Evolutionary conservation across 1,140 invertebrate genomes (phyloP), one percentile per base, ranked within the genome.

Genomic region (Monochamus saltuarius): DNA sequence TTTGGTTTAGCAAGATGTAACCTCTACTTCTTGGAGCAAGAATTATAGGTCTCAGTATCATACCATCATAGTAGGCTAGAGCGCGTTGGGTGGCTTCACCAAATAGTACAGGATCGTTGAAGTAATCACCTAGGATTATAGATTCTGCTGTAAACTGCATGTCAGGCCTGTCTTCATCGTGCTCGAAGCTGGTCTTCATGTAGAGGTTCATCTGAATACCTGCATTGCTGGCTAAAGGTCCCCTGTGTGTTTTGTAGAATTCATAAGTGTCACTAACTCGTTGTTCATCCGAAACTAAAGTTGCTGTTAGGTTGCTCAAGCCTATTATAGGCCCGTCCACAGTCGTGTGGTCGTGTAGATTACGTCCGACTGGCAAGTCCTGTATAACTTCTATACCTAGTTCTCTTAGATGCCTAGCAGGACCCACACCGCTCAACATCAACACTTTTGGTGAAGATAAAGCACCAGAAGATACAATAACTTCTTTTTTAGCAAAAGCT

Each of bases 351-450:
- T 92, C 90, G 67, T 91, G 89, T 0, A 94, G 77, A 75, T 94
- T 94, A 34, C 88, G 77, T 0, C 92, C 92, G 37, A 84, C 88
- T 36, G 76, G 80, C 9, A 86, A 73, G 72, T 88, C 81, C 64
- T 84, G 74, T 13, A 87, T 75, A 0, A 87, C 79, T 34, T 81
- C 74, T 42, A 87, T 86, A 7, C 65, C 84, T 65, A 79, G 80
- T 74, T 77, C 80, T 78, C 73, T 58, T n/a, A 83, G 68, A 60
- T 88, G 82, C 39, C 85, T 73, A 58, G 76, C 79, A 37, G 89
- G 87, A 1, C 89, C 89, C 37, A 92, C 80, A 8, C 90, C 90
- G 13, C 87, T 89, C 11, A 90, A 74, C 86, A 89, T 87, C 2
- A 92, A 73, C 7, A 91, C 68, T 75, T 90, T 86, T 1, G 89